A percentile compares a stretch with the other conserved stretches of the same genome.
Conservation (phyloP, 2,113 vertebrate genomes). For the Nicator chloris region DNA sequence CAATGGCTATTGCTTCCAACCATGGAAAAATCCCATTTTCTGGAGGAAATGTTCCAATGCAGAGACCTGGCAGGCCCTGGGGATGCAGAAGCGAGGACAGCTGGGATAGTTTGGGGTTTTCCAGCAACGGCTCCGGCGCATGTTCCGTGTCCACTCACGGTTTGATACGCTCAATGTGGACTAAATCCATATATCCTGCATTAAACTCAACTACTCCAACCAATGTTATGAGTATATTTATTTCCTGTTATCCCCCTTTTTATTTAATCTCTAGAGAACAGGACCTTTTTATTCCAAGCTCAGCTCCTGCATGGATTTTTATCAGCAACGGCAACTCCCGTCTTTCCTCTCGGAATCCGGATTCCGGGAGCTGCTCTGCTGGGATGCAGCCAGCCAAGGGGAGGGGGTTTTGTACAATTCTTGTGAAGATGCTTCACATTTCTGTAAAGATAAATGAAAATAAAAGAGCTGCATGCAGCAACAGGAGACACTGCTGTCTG, state of each 20-base stretch:
- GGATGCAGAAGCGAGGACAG: fast-evolving
- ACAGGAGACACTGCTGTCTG: not conserved
- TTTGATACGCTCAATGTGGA: fast-evolving
- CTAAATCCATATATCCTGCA: not conserved
- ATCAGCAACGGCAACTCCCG: not conserved
- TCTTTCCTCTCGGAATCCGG: constrained; percentile 25
- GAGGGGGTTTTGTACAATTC: constrained; percentile 74
- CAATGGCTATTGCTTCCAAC: fast-evolving
- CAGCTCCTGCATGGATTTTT: not conserved
- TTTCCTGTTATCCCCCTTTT: not conserved
- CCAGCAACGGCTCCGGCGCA: not conserved
- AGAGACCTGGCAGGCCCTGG: not conserved
- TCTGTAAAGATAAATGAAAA: constrained; percentile 74
- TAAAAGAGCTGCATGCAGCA: constrained; percentile 89
- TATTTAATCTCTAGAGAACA: not conserved
- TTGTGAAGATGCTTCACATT: constrained; percentile 70
- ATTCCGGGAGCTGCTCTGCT: not conserved
- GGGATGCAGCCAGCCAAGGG: constrained; percentile 24
- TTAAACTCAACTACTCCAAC: not conserved
- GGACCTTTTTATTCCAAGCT: fast-evolving
- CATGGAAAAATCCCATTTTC: not conserved
- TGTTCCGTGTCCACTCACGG: not conserved
- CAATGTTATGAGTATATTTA: not conserved
- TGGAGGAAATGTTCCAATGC: not conserved
- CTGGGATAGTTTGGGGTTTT: not conserved